Conservation (phyloP, 2,888 invertebrate species). For the Napeogenes sylphis region DNA sequence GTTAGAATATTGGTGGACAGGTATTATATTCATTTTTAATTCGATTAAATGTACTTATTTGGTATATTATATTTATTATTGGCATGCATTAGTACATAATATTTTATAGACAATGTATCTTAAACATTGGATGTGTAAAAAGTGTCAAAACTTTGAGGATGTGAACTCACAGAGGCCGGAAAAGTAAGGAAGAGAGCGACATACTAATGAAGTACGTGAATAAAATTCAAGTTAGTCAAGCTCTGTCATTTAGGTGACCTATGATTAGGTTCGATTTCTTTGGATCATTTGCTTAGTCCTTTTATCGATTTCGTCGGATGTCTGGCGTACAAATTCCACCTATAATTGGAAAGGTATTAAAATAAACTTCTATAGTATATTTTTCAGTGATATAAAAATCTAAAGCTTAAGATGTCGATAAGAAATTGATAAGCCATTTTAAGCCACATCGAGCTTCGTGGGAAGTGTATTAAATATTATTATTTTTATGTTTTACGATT, state of each 20-base stretch:
- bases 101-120: too few relatives aligned
- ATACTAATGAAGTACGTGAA: conserved; percentile 27
- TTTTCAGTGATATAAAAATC: too few relatives aligned
- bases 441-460: too few relatives aligned
- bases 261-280: too few relatives aligned
- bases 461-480: too few relatives aligned
- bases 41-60: neutral
- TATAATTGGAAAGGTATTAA: neutral
- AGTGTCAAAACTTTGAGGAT: conserved; percentile 7
- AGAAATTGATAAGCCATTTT: too few relatives aligned
- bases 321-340: neutral
- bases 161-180: conserved; percentile 8
- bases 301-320: too few relatives aligned
- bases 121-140: neutral
- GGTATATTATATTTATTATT: neutral
- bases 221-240: conserved; percentile 1
- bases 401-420: too few relatives aligned
- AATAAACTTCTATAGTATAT: too few relatives aligned
- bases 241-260: neutral
- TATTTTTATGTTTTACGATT: too few relatives aligned
- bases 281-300: too few relatives aligned
- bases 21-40: neutral
- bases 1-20: neutral
- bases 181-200: conserved; percentile 17
- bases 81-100: too few relatives aligned